Base-by-base conservation (phyloP, 2,888 invertebrate genomes). In the Amiota mariae region DNA sequence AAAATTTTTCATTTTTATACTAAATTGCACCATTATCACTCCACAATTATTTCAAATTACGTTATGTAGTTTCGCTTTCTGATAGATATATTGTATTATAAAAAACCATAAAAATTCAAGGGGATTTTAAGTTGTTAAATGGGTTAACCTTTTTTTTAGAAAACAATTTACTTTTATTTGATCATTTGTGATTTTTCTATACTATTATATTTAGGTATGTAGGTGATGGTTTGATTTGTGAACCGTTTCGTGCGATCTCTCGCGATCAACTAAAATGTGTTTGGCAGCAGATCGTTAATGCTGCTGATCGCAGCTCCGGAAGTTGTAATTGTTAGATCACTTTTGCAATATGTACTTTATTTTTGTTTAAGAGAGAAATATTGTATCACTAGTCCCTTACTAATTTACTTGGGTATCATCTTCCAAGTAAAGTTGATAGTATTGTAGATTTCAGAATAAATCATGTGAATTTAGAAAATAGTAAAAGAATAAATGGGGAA, bases 21-120 rank as follows among this genome's bases (percentile, higher is more conserved):
- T 68, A 54, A 54, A 54, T 54, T 68, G 67, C 67, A 68, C 47
- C 54, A 68, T 68, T 68, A 68, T 67, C 67, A 68, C 9, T 20
- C 18, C 10, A 51, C 12, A 68, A 68, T 68, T 68, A 68, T 68
- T 54, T 66, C 15, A 13, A 66, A 48, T 36, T 36, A 24, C 3
- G 3, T 24, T 1, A 36, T 24, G 47, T n/a, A 66, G 66, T 66
- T 66, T 48, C 3, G 66, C 12, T 66, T 66, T 59, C 8, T 24
- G 24, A 20, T 59, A n/a, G n/a, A n/a, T n/a, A n/a, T n/a, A n/a
- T n/a, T n/a, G 8, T 36, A 20, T 8, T 10, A 66, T 18, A 36
- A 36, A 36, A 36, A 36, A 36, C 36, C 36, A 36, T 36, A 36
- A 0, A 36, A 66, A 66, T 49, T 66, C 49, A 66, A 66, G 49